These are phyloP conservation scores for Oryzias celebensis DNA, from an alignment of 2,113 vertebrate species.

Conservation along the genomic window DNA sequence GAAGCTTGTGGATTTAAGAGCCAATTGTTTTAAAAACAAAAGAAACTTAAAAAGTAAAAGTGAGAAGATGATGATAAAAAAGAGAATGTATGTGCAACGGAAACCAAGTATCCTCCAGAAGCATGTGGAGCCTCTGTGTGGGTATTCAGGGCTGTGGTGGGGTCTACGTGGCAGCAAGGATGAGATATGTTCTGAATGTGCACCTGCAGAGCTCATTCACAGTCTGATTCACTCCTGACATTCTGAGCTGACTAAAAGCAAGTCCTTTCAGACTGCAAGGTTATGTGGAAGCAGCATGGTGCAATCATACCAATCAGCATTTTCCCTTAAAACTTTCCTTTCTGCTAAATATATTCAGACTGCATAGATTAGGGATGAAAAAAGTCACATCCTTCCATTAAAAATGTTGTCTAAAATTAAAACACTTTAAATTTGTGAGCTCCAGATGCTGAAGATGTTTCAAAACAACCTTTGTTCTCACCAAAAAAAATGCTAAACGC, in stretches of 20 bases:
- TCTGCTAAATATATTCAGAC: constrained; percentile 21
- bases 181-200: constrained; percentile 69
- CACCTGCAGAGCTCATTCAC: constrained; percentile 73
- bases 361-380: constrained; percentile 6
- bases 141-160: constrained; percentile 23
- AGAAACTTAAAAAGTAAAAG: constrained; percentile 34
- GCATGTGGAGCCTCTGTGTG: constrained; percentile 47
- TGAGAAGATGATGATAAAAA: constrained; percentile 29
- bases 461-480: constrained; percentile 16
- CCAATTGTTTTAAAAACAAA: neutral
- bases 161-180: constrained; percentile 57
- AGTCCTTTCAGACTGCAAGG: constrained; percentile 43
- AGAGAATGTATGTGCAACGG: constrained; percentile 18
- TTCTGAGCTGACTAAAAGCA: constrained; percentile 39
- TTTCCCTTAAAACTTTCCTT: constrained; percentile 47
- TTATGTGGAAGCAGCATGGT: constrained; percentile 37
- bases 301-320: constrained; percentile 63
- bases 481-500: constrained; percentile 1
- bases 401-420: neutral
- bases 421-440: too few relatives aligned
- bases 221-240: constrained; percentile 44
- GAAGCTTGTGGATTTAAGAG: constrained; percentile 23
- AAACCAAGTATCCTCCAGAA: constrained; percentile 32
- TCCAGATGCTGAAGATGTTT: neutral
- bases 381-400: constrained; percentile 11